Evolutionary conservation across 2,797 vertebrate species (phyloP), one percentile per base, ranked within the genome.

Genomic region (Xerus rutilus): DNA sequence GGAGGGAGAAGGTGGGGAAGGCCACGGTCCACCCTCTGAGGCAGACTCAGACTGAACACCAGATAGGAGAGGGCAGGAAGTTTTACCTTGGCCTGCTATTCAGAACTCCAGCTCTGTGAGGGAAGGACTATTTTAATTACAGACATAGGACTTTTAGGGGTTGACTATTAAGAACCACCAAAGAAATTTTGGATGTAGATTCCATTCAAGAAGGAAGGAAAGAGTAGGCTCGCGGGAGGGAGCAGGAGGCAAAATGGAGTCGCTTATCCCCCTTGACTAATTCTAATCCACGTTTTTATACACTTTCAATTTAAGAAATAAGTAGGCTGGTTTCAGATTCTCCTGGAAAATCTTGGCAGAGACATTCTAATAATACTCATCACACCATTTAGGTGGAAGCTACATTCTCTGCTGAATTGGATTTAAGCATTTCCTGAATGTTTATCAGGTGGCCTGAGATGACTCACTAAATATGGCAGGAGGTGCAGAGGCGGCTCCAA

Each of bases 171-270:
- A 72, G 13, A 69, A 39, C 13, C 3, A 49, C 18, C 64, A 69
- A 81, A 94, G 65, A 77, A 84, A 87, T 62, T 32, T 59, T 5
- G 6, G 57, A 30, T 57, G 12, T 47, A 69, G 13, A 49, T 84
- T 86, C 84, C 67, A 72, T 77, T 94, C 76, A 57, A 45, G 39
- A 94, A 95, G 14, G 39, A 93, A 84, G 18, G 59, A 95, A 93
- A 84, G 45, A n/a, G 5, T 70, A 82, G 72, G 57, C 10, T 17
- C 14, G 32, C 6, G 35, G 45, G 35, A 47, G 43, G 45, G 32
- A 76, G 32, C 20, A 67, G n/a, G 64, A 74, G 49, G 32, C 45
- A 79, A 88, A 78, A 59, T 13, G 39, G 67, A 83, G n/a, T 45
- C 0, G n/a, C 45, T 74, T n/a, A 35, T 91, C 32, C 14, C 49